Base-by-base conservation (phyloP, 2,113 vertebrate species). In the Addax nasomaculatus region DNA sequence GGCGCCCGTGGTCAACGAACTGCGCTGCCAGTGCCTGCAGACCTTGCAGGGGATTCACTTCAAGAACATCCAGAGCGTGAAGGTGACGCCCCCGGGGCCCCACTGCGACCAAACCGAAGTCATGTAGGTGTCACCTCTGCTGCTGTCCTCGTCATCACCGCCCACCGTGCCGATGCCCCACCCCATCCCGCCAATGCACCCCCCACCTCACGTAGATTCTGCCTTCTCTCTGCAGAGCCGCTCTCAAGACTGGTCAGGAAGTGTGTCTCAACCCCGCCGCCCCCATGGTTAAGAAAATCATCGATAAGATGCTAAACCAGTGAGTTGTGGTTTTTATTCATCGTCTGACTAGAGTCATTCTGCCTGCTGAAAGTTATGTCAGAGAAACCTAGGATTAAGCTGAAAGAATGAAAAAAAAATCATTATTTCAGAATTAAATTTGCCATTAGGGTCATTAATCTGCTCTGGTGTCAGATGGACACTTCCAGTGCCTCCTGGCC, bases 201-300 rank as follows among this genome's bases (percentile, higher is more conserved):
- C 6, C 13, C 0, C 3, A 23, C 1, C 90, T 95, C 89, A 92
- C 3, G 1, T 6, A 1, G 7, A 21, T 27, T 14, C 76, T 29
- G 27, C 29, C 33, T 33, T 93, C 47, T 87, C 43, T 62, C 73
- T 85, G 45, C 96, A 98, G 98, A 86, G 97, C 93, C 89, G 96
- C 84, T 25, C 90, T 98, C 36, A 98, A 97, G 94, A 49, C 64
- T 55, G 98, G 96, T 6, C 84, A 79, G 12, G 12, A 81, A 25
- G 89, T 13, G 14, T 98, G 98, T 86, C 97, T 98, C 57, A 88
- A 98, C 87, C 97, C 98, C 0, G 53, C 33, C 30, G 93, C 97
- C 15, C 92, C 97, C 36, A 15, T 97, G 95, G 98, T 98, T 11
- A 94, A 98, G 91, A 98, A 8, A 62, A 27, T 98, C 43, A 70